Evolutionary conservation across 2,888 invertebrate genomes (phyloP).

Genomic region (Hypsopygia costalis): DNA sequence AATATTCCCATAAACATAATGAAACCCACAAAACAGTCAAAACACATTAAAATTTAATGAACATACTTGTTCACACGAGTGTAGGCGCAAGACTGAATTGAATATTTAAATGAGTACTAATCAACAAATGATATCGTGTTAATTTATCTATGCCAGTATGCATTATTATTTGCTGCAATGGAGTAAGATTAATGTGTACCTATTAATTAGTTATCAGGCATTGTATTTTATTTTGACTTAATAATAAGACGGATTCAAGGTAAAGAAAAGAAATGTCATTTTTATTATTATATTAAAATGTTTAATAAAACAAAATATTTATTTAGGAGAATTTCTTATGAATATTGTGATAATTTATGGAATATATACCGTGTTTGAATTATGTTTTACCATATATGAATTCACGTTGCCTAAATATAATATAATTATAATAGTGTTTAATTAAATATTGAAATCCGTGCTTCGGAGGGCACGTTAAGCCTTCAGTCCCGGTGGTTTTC

Average conservation of each 20-base stretch:
- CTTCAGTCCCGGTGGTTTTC: too few species aligned
- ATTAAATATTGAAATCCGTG: too few species aligned
- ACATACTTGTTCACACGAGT: conserved; percentile 7
- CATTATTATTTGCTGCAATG: conserved; percentile 1
- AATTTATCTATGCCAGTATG: conserved; percentile 7
- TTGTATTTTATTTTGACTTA: neutral
- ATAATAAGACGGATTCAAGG: neutral
- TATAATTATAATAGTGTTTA: too few species aligned
- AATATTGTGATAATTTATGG: too few species aligned
- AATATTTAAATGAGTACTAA: conserved; percentile 7
- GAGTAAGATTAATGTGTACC: conserved; percentile 4
- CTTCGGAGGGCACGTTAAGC: too few species aligned
- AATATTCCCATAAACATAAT: neutral
- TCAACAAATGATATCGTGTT: conserved; percentile 1
- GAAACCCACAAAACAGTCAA: neutral
- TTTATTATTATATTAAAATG: too few species aligned
- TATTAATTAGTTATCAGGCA: conserved; percentile 3
- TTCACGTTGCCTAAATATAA: too few species aligned
- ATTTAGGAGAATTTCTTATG: too few species aligned
- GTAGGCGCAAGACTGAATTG: conserved; percentile 7
- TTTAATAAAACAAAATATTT: too few species aligned
- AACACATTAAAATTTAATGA: conserved; percentile 5
- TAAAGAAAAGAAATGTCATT: neutral
- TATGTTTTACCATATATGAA: too few species aligned
- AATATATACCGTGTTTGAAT: too few species aligned